phyloP scores from a whole-genome alignment of 2,888 invertebrate genomes.

The Pecten maximus region DNA sequence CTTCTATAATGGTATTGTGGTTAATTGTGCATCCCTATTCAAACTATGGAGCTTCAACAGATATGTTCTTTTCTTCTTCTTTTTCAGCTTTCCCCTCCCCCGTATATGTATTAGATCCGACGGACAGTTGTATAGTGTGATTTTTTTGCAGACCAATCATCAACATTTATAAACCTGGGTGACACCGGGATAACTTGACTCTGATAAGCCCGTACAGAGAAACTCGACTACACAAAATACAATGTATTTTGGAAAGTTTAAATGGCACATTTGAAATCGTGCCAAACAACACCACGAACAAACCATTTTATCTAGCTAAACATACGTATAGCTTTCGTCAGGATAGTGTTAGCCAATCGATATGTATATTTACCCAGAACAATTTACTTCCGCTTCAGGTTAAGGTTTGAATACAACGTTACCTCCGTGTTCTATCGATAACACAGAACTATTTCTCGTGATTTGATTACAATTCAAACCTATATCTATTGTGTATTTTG shows the following conservation, averaged over 20 bases:
- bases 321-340: not conserved
- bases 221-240: too few species aligned
- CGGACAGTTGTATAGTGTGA: too few species aligned
- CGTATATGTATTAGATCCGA: too few species aligned
- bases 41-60: too few species aligned
- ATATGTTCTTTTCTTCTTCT: too few species aligned
- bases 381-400: not conserved
- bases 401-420: not conserved
- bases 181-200: too few species aligned
- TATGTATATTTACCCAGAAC: not conserved
- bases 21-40: too few species aligned
- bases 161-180: too few species aligned
- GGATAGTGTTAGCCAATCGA: not conserved
- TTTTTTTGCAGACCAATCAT: too few species aligned
- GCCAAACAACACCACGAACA: not conserved
- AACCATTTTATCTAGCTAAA: not conserved
- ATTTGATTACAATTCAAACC: not conserved
- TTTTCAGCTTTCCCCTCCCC: too few species aligned
- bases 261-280: not conserved
- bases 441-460: not conserved
- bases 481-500: not conserved
- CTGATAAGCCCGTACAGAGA: too few species aligned
- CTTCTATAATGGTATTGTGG: too few species aligned
- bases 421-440: not conserved
- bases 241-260: not conserved